phyloP scores from a whole-genome alignment of 1,140 invertebrate species.

The Diorhabda sublineata region DNA sequence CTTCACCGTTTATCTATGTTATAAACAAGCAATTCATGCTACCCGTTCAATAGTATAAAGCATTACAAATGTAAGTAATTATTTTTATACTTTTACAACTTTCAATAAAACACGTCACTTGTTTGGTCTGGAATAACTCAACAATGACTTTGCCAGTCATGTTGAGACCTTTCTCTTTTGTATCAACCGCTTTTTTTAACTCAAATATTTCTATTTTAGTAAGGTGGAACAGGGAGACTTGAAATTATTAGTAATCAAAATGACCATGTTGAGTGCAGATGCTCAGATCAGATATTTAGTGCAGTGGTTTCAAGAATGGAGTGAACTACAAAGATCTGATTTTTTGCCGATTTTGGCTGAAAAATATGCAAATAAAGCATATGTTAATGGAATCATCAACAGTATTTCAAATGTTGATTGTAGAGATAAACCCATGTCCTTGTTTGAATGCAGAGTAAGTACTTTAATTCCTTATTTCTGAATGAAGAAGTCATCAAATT shows the following conservation, averaged over 20 bases:
- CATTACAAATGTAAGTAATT: not conserved
- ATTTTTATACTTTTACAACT: not conserved
- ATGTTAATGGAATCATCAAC: slow-evolving; percentile 70
- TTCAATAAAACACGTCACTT: not conserved
- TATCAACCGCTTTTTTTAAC: not conserved
- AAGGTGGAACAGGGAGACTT: slow-evolving; percentile 26
- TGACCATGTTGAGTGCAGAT: slow-evolving; percentile 50
- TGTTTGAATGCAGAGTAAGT: slow-evolving; percentile 81
- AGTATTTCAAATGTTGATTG: slow-evolving; percentile 63
- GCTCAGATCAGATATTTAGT: slow-evolving; percentile 73
- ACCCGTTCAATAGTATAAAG: not conserved
- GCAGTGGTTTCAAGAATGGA: slow-evolving; percentile 87
- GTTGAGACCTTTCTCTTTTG: slow-evolving; percentile 17
- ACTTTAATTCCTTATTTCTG: not conserved
- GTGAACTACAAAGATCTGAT: slow-evolving; percentile 77
- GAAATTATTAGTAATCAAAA: slow-evolving; percentile 24
- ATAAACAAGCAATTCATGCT: too few relatives aligned
- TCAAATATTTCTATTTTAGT: slow-evolving; percentile 24
- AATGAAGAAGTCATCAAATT: too few relatives aligned
- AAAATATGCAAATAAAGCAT: slow-evolving; percentile 56
- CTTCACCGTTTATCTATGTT: not conserved
- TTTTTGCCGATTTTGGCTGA: slow-evolving; percentile 75
- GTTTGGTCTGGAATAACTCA: not conserved
- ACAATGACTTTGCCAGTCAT: slow-evolving; percentile 13
- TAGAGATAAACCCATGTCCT: slow-evolving; percentile 71